Evolutionary conservation across 2,888 invertebrate species (phyloP).

Genomic region (Drosophila austrosaltans): DNA sequence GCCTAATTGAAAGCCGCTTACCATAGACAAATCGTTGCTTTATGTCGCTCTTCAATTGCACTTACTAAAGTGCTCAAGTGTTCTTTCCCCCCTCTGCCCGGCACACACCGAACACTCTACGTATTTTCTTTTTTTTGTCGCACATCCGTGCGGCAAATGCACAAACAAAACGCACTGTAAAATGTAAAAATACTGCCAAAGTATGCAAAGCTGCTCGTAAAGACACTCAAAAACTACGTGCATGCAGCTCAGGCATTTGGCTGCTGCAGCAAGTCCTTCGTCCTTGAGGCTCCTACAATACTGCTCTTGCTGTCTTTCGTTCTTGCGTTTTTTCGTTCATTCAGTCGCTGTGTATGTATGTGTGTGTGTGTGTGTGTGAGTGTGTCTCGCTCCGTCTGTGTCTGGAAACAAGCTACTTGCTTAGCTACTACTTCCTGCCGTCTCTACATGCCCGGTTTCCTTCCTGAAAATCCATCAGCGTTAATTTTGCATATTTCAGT

Average conservation of each 20-base stretch:
- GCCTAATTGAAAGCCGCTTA: conserved; percentile 72
- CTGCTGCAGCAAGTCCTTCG: conserved; percentile 19
- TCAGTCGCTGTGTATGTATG: conserved; percentile 28
- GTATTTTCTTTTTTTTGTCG: not conserved
- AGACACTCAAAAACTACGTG: conserved; percentile 72
- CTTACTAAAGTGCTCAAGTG: conserved; percentile 52
- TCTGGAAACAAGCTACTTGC: conserved; percentile 68
- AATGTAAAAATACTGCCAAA: conserved; percentile 75
- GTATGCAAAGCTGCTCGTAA: conserved; percentile 79
- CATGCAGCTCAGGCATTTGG: conserved; percentile 44
- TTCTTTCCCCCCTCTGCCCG: conserved; percentile 21
- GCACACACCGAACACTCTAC: not conserved
- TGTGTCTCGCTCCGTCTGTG: conserved; percentile 44
- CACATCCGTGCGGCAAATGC: conserved; percentile 45
- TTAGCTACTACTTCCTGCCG: conserved; percentile 70
- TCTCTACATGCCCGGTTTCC: conserved; percentile 63
- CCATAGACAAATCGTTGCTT: conserved; percentile 61
- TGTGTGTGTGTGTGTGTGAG: conserved; percentile 49
- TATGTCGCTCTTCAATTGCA: conserved; percentile 61
- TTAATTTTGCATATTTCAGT: conserved; percentile 79
- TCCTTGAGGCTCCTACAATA: conserved; percentile 6
- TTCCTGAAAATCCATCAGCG: conserved; percentile 78
- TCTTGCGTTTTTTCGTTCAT: conserved; percentile 15
- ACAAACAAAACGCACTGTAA: conserved; percentile 73
- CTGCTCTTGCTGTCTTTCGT: conserved; percentile 8